phyloP scores from a whole-genome alignment of 2,888 invertebrate species.

The Proisotoma minuta region DNA sequence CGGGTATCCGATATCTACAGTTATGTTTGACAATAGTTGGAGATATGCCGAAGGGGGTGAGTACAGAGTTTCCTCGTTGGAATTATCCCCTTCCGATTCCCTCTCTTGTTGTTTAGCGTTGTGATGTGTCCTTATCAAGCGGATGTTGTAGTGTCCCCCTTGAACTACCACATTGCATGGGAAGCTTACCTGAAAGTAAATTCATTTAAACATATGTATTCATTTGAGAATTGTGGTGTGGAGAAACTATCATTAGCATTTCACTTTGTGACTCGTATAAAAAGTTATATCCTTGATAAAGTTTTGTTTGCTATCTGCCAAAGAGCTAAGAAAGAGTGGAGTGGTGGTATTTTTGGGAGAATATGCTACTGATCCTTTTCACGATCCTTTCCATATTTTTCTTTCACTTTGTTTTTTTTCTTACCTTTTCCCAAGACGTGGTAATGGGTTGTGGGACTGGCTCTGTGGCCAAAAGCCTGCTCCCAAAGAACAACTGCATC shows the following conservation, averaged over 20 bases:
- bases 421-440: slow-evolving; percentile 22
- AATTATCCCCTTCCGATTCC: neutral
- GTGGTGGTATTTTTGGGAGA: too few relatives aligned
- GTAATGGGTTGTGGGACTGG: slow-evolving; percentile 13
- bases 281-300: too few relatives aligned
- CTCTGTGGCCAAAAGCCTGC: slow-evolving; percentile 16
- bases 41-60: neutral
- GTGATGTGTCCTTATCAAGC: slow-evolving; percentile 49
- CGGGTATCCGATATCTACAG: slow-evolving; percentile 29
- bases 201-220: too few relatives aligned
- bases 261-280: too few relatives aligned
- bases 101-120: neutral
- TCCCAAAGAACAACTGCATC: slow-evolving; percentile 16
- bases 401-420: neutral
- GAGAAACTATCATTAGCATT: too few relatives aligned
- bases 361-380: too few relatives aligned
- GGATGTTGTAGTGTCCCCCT: slow-evolving; percentile 63
- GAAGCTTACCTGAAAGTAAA: slow-evolving; percentile 51
- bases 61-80: neutral
- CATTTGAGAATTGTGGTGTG: too few relatives aligned
- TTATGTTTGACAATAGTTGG: slow-evolving; percentile 24
- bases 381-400: too few relatives aligned
- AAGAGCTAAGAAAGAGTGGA: too few relatives aligned
- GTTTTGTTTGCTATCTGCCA: too few relatives aligned
- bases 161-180: slow-evolving; percentile 70